These are phyloP conservation scores for Lycocerus yunnanus DNA, from an alignment of 2,888 invertebrate species.

Conservation along the genomic window DNA sequence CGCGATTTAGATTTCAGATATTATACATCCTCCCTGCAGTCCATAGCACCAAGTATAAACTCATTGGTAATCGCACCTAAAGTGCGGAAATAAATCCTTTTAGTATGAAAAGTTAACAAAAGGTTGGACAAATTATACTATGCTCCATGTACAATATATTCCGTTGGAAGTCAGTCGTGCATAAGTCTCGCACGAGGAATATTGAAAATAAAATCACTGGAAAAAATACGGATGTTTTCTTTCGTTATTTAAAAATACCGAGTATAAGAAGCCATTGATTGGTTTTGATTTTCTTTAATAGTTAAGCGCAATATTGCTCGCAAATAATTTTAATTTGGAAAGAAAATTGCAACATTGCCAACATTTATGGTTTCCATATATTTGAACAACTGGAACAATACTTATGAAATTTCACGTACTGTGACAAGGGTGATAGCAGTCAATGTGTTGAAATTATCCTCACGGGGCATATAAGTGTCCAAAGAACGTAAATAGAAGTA, in stretches of 20 bases:
- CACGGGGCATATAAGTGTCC: background rate
- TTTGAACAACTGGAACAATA: background rate
- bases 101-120: background rate
- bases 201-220: background rate
- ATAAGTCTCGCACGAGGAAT: background rate
- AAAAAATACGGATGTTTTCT: background rate
- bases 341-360: background rate
- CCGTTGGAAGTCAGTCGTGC: background rate
- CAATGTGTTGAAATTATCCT: background rate
- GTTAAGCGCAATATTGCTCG: background rate
- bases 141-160: background rate
- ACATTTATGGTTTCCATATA: background rate
- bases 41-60: no score
- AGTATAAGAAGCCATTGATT: background rate
- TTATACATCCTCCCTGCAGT: background rate
- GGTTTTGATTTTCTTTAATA: background rate
- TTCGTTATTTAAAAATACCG: background rate
- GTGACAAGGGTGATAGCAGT: background rate
- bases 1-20: background rate
- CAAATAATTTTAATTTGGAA: background rate
- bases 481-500: background rate
- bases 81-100: background rate
- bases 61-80: background rate
- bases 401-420: background rate
- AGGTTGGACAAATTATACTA: background rate